Conservation (phyloP, 2,113 vertebrate genomes). For the Oxyruncus cristatus region DNA sequence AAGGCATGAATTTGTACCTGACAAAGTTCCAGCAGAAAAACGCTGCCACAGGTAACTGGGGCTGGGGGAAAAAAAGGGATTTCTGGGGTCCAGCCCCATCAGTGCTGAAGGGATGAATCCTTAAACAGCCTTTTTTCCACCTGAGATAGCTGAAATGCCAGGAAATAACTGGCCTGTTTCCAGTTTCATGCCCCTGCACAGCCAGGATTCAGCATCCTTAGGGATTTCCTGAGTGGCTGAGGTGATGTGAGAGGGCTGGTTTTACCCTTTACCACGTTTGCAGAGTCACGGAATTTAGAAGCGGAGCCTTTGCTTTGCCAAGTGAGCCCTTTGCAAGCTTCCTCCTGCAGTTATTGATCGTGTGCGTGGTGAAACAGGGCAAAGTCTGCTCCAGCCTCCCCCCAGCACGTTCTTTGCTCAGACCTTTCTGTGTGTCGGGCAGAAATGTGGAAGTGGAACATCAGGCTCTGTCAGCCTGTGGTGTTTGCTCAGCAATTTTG, state of each 20-base stretch:
- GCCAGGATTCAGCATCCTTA: neutral
- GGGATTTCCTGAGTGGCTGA: neutral
- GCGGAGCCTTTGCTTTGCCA: neutral
- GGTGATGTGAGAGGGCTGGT: neutral
- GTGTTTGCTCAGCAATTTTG: neutral
- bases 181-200: neutral
- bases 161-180: neutral
- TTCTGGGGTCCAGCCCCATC: neutral
- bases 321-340: neutral
- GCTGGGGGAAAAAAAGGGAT: neutral
- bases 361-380: neutral
- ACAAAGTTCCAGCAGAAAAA: slow-evolving; percentile 97
- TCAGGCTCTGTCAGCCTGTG: accelerated
- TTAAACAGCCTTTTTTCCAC: neutral
- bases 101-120: neutral
- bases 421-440: neutral
- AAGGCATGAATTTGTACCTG: slow-evolving; percentile 97
- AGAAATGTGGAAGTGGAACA: neutral
- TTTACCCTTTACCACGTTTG: neutral
- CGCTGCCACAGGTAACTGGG: slow-evolving; percentile 88
- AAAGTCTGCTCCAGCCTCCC: neutral
- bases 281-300: neutral
- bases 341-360: neutral
- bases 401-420: neutral
- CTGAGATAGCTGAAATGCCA: neutral